These are phyloP conservation scores for Desmodus rotundus DNA, from an alignment of 2,113 vertebrate species.

Conservation along the genomic window DNA sequence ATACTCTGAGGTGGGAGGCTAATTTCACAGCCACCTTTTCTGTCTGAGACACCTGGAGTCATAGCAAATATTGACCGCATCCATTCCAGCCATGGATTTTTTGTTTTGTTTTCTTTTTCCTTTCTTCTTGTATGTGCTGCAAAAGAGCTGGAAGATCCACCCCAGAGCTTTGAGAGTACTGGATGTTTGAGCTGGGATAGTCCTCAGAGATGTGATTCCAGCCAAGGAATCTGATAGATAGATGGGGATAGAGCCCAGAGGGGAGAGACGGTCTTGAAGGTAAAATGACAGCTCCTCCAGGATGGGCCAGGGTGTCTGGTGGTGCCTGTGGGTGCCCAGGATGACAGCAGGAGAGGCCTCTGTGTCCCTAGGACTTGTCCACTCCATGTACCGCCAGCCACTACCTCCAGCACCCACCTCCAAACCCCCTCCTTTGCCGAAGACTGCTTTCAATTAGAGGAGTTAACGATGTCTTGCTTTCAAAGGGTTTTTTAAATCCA, in stretches of 20 bases:
- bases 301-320: background rate
- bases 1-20: background rate
- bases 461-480: constrained; percentile 78
- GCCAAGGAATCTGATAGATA: background rate
- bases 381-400: constrained; percentile 26
- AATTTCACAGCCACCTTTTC: background rate
- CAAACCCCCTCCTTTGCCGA: constrained; percentile 61
- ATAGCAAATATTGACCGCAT: background rate
- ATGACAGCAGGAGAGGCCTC: background rate
- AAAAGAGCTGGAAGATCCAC: background rate
- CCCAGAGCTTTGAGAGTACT: background rate
- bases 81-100: background rate
- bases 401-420: constrained; percentile 21
- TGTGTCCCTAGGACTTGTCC: background rate
- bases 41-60: background rate
- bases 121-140: background rate
- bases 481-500: constrained; percentile 79
- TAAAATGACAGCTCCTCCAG: background rate
- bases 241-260: background rate
- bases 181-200: background rate
- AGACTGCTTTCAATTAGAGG: constrained; percentile 84
- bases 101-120: background rate
- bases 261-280: background rate
- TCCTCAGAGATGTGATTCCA: background rate
- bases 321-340: background rate